These are phyloP conservation scores for Melanotaenia duboulayi DNA, from an alignment of 2,113 vertebrate species.

Conservation along the genomic window DNA sequence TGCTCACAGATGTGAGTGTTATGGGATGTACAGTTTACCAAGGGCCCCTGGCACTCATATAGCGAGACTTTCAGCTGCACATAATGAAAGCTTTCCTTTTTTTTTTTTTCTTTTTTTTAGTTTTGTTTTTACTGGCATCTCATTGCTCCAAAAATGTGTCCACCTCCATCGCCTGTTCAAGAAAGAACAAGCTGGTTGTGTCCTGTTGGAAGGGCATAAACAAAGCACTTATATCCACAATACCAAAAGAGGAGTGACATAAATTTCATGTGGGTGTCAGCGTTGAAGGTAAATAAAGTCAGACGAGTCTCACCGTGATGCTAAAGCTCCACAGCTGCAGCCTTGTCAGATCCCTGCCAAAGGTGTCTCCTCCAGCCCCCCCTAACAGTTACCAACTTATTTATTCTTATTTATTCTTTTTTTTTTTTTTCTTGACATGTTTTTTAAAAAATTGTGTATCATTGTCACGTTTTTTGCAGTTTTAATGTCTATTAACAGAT, in stretches of 20 bases:
- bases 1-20: neutral
- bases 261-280: slow-evolving; percentile 46
- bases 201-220: slow-evolving; percentile 26
- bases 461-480: slow-evolving; percentile 32
- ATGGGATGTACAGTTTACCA: slow-evolving; percentile 6
- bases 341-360: slow-evolving; percentile 51
- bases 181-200: neutral
- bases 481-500: slow-evolving; percentile 30
- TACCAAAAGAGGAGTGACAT: slow-evolving; percentile 43
- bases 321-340: slow-evolving; percentile 55
- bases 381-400: slow-evolving; percentile 54
- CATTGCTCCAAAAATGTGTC: slow-evolving; percentile 18
- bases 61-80: slow-evolving; percentile 13
- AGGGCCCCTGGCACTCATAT: slow-evolving; percentile 1
- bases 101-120: too few relatives aligned
- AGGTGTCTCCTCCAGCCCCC: slow-evolving; percentile 41
- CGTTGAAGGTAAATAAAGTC: slow-evolving; percentile 28
- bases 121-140: slow-evolving; percentile 25
- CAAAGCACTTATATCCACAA: slow-evolving; percentile 58
- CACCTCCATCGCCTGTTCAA: slow-evolving; percentile 4
- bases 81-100: slow-evolving; percentile 6
- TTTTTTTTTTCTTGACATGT: slow-evolving; percentile 37
- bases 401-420: slow-evolving; percentile 79
- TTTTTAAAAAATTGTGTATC: slow-evolving; percentile 27
- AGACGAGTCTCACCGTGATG: slow-evolving; percentile 34